phyloP scores from a whole-genome alignment of 2,113 vertebrate species.

The Taxidea taxus region DNA sequence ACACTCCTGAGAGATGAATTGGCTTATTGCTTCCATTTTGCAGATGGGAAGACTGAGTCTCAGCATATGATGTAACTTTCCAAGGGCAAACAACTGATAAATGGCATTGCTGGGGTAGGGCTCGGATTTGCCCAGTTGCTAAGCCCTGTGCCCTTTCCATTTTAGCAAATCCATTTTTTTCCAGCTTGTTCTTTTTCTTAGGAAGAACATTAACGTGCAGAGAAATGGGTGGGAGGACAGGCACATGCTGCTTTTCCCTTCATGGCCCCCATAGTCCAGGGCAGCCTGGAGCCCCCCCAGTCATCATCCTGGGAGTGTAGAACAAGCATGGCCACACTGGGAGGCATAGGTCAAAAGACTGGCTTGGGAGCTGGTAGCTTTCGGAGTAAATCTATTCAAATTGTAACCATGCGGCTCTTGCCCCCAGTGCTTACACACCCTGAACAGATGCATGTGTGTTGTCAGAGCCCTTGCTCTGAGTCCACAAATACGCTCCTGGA shows the following conservation, averaged over 20 bases:
- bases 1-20: neutral
- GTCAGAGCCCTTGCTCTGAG: constrained; percentile 70
- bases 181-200: neutral
- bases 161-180: neutral
- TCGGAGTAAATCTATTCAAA: constrained; percentile 78
- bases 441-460: constrained; percentile 80
- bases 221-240: neutral
- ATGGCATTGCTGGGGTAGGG: neutral
- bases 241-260: neutral
- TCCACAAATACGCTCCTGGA: constrained; percentile 65
- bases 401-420: constrained; percentile 80
- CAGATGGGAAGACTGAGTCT: neutral
- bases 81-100: neutral
- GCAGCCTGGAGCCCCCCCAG: neutral
- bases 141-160: neutral
- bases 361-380: constrained; percentile 74
- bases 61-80: neutral
- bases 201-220: neutral
- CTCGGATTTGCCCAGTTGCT: neutral
- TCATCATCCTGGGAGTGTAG: neutral
- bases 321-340: neutral
- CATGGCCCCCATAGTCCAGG: neutral
- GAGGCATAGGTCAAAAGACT: constrained; percentile 52
- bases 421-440: constrained; percentile 50
- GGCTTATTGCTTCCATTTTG: neutral